Evolutionary conservation across 2,113 vertebrate genomes (phyloP), one percentile per base, ranked within the genome.

Genomic region (Saccopteryx leptura): DNA sequence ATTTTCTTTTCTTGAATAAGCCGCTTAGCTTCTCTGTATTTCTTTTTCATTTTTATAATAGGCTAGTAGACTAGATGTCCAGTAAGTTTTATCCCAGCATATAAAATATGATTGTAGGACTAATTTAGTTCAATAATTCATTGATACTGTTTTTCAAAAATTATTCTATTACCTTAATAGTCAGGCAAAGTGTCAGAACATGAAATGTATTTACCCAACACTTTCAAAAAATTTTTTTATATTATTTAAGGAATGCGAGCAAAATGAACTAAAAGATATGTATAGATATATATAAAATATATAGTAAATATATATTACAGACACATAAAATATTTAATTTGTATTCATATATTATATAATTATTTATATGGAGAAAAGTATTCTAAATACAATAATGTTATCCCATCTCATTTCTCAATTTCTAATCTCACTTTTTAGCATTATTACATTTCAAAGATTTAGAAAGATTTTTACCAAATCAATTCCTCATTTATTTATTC

Each of bases 11-110:
- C 61, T 93, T 94, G 82, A 26, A 61, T 60, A 86, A 95, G 56
- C 18, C 68, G 94, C 26, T 96, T 94, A 87, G 52, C 26, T 84
- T 91, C 58, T 91, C 88, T 85, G 31, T 14, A 9, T 79, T 95
- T 39, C n/a, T 39, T 94, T 85, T 79, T 95, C 82, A 94, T 95
- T 95, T 96, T 95, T 82, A 63, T 95, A 94, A 83, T 85, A 96
- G 23, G 10, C 61, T 82, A 9, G 52, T 85, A 85, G 79, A 88
- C 46, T 91, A 91, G 31, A 71, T 95, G 63, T 96, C 52, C 18
- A 71, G 60, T 93, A 93, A 95, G 86, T 95, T 96, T 54, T 1
- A 69, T 50, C 8, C 17, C 18, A 69, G 48, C 31, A 93, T 19
- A 75, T 95, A 92, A 97, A 93, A 94, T 91, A 82, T 94, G 52